These are phyloP conservation scores for Babyrousa celebensis DNA, from an alignment of 2,797 vertebrate genomes.

Conservation along the genomic window DNA sequence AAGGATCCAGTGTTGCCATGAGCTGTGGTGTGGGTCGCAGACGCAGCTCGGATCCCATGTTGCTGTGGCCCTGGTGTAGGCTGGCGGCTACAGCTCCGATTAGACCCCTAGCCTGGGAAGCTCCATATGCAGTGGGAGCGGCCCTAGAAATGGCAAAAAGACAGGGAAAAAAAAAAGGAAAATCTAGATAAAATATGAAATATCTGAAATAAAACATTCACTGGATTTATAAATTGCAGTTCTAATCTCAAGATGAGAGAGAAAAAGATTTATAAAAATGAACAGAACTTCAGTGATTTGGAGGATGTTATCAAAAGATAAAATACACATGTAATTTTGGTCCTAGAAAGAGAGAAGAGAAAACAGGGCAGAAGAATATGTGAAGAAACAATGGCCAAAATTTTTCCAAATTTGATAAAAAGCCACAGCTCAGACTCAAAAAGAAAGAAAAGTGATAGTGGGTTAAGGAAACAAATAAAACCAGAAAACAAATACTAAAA, in stretches of 20 bases:
- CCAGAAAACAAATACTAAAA: neutral
- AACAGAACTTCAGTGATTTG: neutral
- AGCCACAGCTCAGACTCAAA: neutral
- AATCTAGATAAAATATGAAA: neutral
- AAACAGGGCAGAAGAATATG: neutral
- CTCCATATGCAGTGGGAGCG: too few relatives aligned
- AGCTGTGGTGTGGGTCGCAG: too few relatives aligned
- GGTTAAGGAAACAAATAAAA: neutral
- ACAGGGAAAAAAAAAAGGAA: neutral
- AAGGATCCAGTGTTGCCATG: too few relatives aligned
- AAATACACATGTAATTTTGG: neutral
- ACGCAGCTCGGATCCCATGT: too few relatives aligned
- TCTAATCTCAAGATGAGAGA: constrained; percentile 6
- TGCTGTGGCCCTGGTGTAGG: too few relatives aligned
- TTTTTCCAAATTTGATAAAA: constrained; percentile 33
- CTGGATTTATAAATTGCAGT: constrained; percentile 29
- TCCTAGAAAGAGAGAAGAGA: neutral
- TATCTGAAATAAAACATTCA: constrained; percentile 23
- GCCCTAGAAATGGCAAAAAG: too few relatives aligned
- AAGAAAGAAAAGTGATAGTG: neutral
- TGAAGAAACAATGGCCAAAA: neutral
- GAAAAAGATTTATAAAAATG: neutral
- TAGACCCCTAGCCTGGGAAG: too few relatives aligned
- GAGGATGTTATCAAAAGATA: neutral
- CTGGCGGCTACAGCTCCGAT: too few relatives aligned